Evolutionary conservation across 2,888 invertebrate genomes (phyloP).

Genomic region (Bedellia somnulentella): DNA sequence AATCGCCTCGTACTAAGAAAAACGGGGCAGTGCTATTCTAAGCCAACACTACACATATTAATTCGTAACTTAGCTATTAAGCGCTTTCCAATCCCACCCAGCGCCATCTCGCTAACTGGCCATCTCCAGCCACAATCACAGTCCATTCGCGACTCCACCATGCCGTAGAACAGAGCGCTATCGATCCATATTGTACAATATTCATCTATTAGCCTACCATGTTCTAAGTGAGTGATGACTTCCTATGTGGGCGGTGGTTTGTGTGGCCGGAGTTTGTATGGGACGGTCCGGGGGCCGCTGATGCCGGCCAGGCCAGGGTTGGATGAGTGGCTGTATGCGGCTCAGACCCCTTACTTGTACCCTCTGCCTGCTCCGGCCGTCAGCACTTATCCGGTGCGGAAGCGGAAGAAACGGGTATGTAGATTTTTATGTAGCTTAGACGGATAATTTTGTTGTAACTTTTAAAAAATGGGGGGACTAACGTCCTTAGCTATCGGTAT

Average conservation of each 20-base stretch:
- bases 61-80: too few relatives aligned
- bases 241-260: slow-evolving; percentile 36
- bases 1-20: too few relatives aligned
- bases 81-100: too few relatives aligned
- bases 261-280: slow-evolving; percentile 35
- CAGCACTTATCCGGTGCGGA: slow-evolving; percentile 50
- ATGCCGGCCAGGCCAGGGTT: slow-evolving; percentile 30
- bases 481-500: too few relatives aligned
- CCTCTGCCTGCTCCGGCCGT: slow-evolving; percentile 40
- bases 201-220: slow-evolving; percentile 33
- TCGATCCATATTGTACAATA: slow-evolving; percentile 43
- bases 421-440: slow-evolving; percentile 13
- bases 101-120: too few relatives aligned
- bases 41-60: too few relatives aligned
- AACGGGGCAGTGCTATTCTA: too few relatives aligned
- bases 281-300: slow-evolving; percentile 46
- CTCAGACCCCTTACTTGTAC: slow-evolving; percentile 48
- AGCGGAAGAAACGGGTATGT: slow-evolving; percentile 50
- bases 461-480: not conserved
- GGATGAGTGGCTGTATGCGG: slow-evolving; percentile 35
- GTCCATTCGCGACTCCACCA: not conserved
- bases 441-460: too few relatives aligned
- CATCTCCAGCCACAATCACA: not conserved
- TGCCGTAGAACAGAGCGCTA: slow-evolving; percentile 21
- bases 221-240: slow-evolving; percentile 17